Evolutionary conservation across 2,113 vertebrate genomes (phyloP).

Genomic region (Siniperca chuatsi): DNA sequence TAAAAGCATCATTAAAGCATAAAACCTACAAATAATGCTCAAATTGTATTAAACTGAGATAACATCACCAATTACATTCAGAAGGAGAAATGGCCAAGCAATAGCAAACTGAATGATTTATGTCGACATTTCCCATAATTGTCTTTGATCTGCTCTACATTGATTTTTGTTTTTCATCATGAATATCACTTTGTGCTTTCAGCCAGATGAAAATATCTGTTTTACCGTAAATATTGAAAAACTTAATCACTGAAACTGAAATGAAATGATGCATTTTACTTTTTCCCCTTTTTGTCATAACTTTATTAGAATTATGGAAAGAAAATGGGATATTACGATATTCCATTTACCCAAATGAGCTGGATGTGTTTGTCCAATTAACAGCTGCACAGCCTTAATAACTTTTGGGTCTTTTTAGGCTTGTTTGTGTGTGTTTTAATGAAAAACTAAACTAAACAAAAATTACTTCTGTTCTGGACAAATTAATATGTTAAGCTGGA

Average conservation of each 20-base stretch:
- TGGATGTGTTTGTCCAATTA: constrained; percentile 11
- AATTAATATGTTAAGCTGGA: not conserved
- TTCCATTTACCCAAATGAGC: not conserved
- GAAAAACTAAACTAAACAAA: constrained; percentile 16
- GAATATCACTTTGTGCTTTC: constrained; percentile 19
- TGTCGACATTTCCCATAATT: constrained; percentile 29
- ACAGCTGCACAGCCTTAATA: not conserved
- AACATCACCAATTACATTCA: not conserved
- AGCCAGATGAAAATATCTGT: not conserved
- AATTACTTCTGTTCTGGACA: not conserved
- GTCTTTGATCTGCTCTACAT: constrained; percentile 13
- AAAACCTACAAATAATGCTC: not conserved
- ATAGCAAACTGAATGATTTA: constrained; percentile 25
- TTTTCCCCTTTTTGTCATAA: not conserved
- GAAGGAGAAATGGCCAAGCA: not conserved
- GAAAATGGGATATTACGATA: not conserved
- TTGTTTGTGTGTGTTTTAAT: not conserved
- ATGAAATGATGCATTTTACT: not conserved
- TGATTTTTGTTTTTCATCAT: constrained; percentile 9
- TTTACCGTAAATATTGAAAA: not conserved
- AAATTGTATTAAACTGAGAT: not conserved
- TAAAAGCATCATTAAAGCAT: no score
- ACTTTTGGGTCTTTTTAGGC: not conserved
- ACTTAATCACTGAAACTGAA: not conserved
- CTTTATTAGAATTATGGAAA: not conserved